Conservation (phyloP, 2,797 vertebrate genomes). For the Centroberyx gerrardi region DNA sequence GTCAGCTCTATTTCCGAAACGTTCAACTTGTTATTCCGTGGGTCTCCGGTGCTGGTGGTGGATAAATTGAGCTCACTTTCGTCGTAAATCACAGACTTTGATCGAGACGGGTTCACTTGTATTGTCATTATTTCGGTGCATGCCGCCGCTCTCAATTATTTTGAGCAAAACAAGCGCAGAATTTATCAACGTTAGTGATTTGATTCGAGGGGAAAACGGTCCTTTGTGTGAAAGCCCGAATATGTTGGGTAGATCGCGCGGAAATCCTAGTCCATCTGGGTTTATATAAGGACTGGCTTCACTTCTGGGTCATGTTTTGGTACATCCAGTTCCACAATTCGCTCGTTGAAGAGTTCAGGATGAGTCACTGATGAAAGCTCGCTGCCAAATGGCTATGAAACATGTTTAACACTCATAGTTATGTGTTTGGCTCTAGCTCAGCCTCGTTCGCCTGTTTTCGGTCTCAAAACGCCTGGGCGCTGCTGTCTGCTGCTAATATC, state of each 20-base stretch:
- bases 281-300: slow-evolving; percentile 68
- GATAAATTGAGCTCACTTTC: neutral
- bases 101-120: neutral
- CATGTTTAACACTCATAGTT: slow-evolving; percentile 1
- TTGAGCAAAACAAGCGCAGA: slow-evolving; percentile 50
- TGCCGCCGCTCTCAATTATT: slow-evolving; percentile 19
- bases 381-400: slow-evolving; percentile 44
- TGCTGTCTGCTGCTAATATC: too few species aligned
- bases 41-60: neutral
- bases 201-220: neutral
- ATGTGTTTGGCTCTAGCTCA: slow-evolving; percentile 17
- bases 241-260: slow-evolving; percentile 45
- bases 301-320: slow-evolving; percentile 79
- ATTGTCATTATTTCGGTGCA: slow-evolving; percentile 9
- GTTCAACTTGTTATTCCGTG: slow-evolving; percentile 46
- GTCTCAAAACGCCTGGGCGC: neutral
- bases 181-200: neutral
- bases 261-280: slow-evolving; percentile 39
- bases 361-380: slow-evolving; percentile 73
- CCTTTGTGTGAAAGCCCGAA: slow-evolving; percentile 45
- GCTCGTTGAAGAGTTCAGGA: slow-evolving; percentile 63
- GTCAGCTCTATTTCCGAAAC: slow-evolving; percentile 62
- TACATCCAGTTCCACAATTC: slow-evolving; percentile 72
- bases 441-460: neutral
- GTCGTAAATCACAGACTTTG: neutral